Evolutionary conservation across 1,140 invertebrate species (phyloP).

Genomic region (Potamilus streckersoni): DNA sequence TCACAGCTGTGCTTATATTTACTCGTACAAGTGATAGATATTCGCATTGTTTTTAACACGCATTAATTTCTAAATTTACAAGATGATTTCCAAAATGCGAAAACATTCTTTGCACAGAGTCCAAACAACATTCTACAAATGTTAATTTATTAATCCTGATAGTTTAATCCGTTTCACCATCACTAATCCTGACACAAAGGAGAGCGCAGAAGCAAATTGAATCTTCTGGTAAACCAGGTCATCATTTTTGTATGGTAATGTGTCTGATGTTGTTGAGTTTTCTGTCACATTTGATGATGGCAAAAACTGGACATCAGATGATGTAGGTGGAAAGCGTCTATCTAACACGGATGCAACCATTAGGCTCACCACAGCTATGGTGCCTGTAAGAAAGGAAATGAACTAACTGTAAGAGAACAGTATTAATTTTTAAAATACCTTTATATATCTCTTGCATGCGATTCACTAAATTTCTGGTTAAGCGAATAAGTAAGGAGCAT

Average conservation of each 20-base stretch:
- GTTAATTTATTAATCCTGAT: too few relatives aligned
- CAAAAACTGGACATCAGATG: background rate
- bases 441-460: too few relatives aligned
- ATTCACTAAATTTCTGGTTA: too few relatives aligned
- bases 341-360: conserved; percentile 66
- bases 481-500: too few relatives aligned
- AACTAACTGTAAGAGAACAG: background rate
- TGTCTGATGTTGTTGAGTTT: background rate
- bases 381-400: conserved; percentile 42
- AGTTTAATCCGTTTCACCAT: conserved; percentile 16
- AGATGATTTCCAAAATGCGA: too few relatives aligned
- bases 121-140: background rate
- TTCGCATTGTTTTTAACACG: too few relatives aligned
- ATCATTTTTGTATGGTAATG: conserved; percentile 4
- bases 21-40: too few relatives aligned
- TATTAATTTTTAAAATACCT: background rate
- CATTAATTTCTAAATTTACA: too few relatives aligned
- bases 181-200: conserved; percentile 26
- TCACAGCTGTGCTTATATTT: too few relatives aligned
- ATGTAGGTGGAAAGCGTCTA: conserved; percentile 4
- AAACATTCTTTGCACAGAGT: too few relatives aligned
- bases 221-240: conserved; percentile 3
- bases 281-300: background rate
- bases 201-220: conserved; percentile 22
- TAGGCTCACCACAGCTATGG: conserved; percentile 66